Base-by-base conservation (phyloP, 1,140 invertebrate genomes). In the Lepeophtheirus salmonis region DNA sequence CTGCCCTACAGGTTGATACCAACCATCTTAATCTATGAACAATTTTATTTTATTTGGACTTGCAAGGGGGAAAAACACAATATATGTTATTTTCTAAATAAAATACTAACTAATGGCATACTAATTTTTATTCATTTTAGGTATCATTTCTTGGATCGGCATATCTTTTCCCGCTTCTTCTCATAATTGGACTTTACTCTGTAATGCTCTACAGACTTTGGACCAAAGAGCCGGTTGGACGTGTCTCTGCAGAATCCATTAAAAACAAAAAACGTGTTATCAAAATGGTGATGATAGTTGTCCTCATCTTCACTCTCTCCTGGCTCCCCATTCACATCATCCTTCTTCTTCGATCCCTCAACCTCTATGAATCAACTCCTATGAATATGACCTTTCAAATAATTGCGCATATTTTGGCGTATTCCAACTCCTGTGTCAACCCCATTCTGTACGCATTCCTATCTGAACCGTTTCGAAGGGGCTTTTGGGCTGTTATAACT, bases 361-460 rank as follows among this genome's bases (percentile, higher is more conserved):
- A 54, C 17, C 18, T 18, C 16, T 54, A 54, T 22, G 14, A 17
- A 22, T 20, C n/a, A 3, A 54, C n/a, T 22, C 16, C 52, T 17
- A 22, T 54, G 16, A 57, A 16, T 23, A 24, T 57, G 1, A 25
- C 26, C 23, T n/a, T 57, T 1, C 55, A 59, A 22, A 59, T 59
- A 14, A 50, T 59, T 4, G 51, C 92, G 0, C 91, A 97, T 71
- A 97, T 92, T 91, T 74, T 97, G 1, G 91, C 90, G 0, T 81
- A 88, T 0, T 89, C 89, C 17, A 97, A 97, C 71, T 91, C 87
- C 22, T 95, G 89, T 75, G 89, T 97, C 66, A 97, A 97, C 72
- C 94, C 94, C 0, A 83, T 95, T 49, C 78, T 97, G 14, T 97
- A 97, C 71, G 89, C 90, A 0, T 92, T 89, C 70, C 94, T 95